A percentile compares a stretch with the other conserved stretches of the same genome.
phyloP scores from a whole-genome alignment of 1,140 invertebrate species.

The Gonatopus flavifemur region DNA sequence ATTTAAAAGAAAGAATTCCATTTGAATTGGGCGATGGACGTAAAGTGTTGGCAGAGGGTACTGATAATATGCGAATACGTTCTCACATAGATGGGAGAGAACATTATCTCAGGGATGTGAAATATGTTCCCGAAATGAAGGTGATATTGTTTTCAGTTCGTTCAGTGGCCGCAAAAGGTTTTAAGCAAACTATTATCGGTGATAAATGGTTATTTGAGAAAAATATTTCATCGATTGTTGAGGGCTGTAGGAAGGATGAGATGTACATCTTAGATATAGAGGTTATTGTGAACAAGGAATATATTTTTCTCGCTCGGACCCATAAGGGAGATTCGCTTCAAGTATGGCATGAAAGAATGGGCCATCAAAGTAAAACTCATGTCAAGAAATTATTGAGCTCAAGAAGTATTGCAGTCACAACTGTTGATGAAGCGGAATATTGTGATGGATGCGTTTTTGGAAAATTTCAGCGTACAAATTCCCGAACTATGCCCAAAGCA shows the following conservation, averaged over 20 bases:
- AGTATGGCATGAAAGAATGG: conserved; percentile 5
- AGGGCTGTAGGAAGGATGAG: neutral
- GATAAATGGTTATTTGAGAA: conserved; percentile 5
- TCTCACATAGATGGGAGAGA: conserved; percentile 4
- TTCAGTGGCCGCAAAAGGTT: conserved; percentile 6
- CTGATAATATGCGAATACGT: conserved; percentile 1
- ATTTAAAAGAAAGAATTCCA: neutral
- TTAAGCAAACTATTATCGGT: neutral
- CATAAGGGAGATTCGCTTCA: neutral
- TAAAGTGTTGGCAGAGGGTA: conserved; percentile 2
- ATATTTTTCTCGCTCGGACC: neutral
- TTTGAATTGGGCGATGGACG: conserved; percentile 6
- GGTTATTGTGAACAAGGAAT: neutral
- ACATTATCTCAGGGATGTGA: conserved; percentile 7
- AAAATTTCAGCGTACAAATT: neutral
- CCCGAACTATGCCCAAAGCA: neutral
- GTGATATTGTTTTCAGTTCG: conserved; percentile 11
- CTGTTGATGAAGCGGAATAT: neutral
- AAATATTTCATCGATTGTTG: neutral
- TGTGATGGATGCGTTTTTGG: conserved; percentile 7
- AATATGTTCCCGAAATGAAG: conserved; percentile 9
- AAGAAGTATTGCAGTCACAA: neutral
- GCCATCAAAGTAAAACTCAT: neutral
- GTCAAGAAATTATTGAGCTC: neutral
- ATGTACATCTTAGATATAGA: conserved; percentile 5